Evolutionary conservation across 2,888 invertebrate species (phyloP).

Genomic region (Pristionchus japonicus): DNA sequence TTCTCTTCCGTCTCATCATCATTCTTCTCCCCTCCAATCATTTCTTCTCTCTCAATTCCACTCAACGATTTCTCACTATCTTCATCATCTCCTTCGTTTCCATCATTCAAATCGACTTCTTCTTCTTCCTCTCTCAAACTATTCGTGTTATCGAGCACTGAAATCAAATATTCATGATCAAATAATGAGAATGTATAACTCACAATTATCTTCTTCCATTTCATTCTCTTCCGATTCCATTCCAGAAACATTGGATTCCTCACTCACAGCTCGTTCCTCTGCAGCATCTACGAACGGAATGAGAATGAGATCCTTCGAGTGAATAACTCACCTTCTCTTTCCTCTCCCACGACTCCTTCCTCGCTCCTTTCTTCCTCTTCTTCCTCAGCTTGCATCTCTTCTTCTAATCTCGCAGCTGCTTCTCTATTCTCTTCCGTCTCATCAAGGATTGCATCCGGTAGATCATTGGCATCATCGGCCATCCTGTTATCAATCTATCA

Average conservation of each 20-base stretch:
- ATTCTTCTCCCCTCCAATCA: neutral
- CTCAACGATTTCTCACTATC: neutral
- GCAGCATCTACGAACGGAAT: neutral
- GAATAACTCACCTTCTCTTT: neutral
- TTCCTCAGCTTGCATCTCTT: neutral
- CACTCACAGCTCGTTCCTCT: neutral
- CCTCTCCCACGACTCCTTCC: neutral
- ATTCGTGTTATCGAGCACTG: no score
- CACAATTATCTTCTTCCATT: neutral
- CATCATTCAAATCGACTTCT: neutral
- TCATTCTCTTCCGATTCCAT: slow-evolving; percentile 2
- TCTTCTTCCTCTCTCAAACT: no score
- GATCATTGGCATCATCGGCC: neutral
- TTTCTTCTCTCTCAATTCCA: neutral
- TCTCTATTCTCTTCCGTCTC: neutral
- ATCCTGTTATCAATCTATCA: neutral
- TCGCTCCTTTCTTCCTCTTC: neutral
- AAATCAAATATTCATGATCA: neutral
- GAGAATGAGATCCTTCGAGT: no score
- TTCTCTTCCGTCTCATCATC: neutral
- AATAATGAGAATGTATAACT: neutral
- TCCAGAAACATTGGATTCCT: neutral
- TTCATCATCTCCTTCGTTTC: slow-evolving; percentile 2
- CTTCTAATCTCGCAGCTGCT: slow-evolving; percentile 7
- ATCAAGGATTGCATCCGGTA: neutral